Base-by-base conservation (phyloP, 2,113 vertebrate genomes). In the Myxocyprinus asiaticus region DNA sequence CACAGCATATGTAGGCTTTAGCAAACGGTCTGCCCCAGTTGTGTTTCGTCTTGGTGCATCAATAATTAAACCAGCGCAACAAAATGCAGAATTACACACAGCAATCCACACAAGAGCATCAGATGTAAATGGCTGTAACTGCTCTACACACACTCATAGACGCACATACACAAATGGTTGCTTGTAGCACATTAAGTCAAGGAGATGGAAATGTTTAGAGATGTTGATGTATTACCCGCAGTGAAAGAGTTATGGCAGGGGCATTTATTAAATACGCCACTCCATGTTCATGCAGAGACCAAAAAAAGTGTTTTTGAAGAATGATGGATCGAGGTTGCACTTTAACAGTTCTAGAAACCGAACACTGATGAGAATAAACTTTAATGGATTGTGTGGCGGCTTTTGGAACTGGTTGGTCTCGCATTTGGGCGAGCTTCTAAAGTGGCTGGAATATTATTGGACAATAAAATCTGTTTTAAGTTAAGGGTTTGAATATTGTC, bases 391-490 rank as follows among this genome's bases (percentile, higher is more conserved):
- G 76, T 48, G 58, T 69, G 76, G 65, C 51, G 79, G 63, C 84
- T 80, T 51, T 79, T 79, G 80, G 78, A 74, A 79, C 79, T 9
- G 69, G 51, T 73, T 45, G 84, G 77, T 78, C 47, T 70, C 33
- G 69, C 73, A 64, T 83, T 76, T 80, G 85, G 55, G 55, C 82
- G 64, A 83, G 85, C 89, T 85, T 83, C 83, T 85, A 62, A 77
- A 87, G 85, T 81, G 83, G 76, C 85, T 75, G 76, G 84, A 84
- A 88, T 86, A 88, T 88, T 90, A 88, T 87, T 86, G 78, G 83
- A 72, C 85, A 86, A 89, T 92, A 90, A 92, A 92, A 89, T 86
- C 78, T 85, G 87, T 85, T 90, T 91, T 90, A 84, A 83, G 86
- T 86, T 89, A 82, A 79, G 87, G 88, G 78, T 87, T 68, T 59